Evolutionary conservation across 2,113 vertebrate genomes (phyloP).

Genomic region (Ciconia stormi): DNA sequence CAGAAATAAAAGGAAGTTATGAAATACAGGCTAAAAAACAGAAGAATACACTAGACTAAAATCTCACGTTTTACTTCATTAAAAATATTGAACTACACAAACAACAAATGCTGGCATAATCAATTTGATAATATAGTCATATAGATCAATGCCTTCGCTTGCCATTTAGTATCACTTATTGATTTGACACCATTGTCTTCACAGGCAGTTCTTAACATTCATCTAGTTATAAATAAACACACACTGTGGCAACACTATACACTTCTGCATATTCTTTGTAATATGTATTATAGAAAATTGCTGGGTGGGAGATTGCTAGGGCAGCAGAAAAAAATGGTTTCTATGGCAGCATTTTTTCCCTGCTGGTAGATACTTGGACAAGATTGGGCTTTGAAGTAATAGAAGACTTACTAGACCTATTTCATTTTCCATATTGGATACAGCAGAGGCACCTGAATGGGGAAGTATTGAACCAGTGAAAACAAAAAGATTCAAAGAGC

Average conservation of each 20-base stretch:
- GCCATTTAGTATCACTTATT: not conserved
- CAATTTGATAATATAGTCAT: not conserved
- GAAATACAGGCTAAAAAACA: not conserved
- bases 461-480: not conserved
- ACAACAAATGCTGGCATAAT: not conserved
- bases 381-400: not conserved
- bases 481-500: not conserved
- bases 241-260: not conserved
- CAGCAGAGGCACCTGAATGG: not conserved
- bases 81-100: not conserved
- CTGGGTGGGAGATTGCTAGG: not conserved
- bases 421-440: not conserved
- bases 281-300: not conserved
- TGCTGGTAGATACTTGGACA: not conserved
- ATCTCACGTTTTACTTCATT: not conserved
- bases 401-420: not conserved
- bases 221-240: not conserved
- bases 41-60: not conserved
- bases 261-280: not conserved
- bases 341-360: not conserved
- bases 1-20: not conserved
- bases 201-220: not conserved
- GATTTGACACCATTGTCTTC: not conserved
- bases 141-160: not conserved
- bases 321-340: not conserved